These are phyloP conservation scores for Phenganax subtilis DNA, from an alignment of 92 coral and sea anemone species.

Conservation along the genomic window DNA sequence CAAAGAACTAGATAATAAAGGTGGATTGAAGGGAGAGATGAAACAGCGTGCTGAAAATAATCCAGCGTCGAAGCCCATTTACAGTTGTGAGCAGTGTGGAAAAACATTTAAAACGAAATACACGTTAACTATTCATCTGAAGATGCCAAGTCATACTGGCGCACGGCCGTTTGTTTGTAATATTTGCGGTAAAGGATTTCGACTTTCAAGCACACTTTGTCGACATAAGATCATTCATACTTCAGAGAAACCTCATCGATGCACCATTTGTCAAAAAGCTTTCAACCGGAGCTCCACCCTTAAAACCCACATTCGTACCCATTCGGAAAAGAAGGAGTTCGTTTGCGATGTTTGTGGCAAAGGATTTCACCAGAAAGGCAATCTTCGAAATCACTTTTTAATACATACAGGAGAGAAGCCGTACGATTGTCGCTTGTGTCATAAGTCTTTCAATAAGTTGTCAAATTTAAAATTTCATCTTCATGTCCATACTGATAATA, in stretches of 20 bases:
- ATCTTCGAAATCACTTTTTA: constrained; percentile 86
- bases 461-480: constrained; percentile 92
- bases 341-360: constrained; percentile 83
- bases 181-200: constrained; percentile 97
- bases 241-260: constrained; percentile 89
- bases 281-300: constrained; percentile 98
- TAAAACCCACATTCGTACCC: constrained; percentile 95
- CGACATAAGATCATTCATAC: constrained; percentile 98
- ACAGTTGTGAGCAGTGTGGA: constrained; percentile 92
- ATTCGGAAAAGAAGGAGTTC: constrained; percentile 85
- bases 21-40: neutral
- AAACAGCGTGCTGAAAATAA: neutral
- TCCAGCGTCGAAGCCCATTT: constrained; percentile 49
- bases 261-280: constrained; percentile 89
- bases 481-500: constrained; percentile 96
- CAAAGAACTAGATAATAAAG: neutral
- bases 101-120: constrained; percentile 95
- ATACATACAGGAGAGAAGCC: constrained; percentile 99
- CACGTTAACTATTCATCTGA: constrained; percentile 91
- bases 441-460: constrained; percentile 93
- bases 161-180: constrained; percentile 98
- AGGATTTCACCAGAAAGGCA: constrained; percentile 99
- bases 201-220: constrained; percentile 91
- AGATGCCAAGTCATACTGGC: constrained; percentile 98
- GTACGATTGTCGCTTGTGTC: constrained; percentile 78